Evolutionary conservation across 2,113 vertebrate species (phyloP).

Genomic region (Atrichornis clamosus): DNA sequence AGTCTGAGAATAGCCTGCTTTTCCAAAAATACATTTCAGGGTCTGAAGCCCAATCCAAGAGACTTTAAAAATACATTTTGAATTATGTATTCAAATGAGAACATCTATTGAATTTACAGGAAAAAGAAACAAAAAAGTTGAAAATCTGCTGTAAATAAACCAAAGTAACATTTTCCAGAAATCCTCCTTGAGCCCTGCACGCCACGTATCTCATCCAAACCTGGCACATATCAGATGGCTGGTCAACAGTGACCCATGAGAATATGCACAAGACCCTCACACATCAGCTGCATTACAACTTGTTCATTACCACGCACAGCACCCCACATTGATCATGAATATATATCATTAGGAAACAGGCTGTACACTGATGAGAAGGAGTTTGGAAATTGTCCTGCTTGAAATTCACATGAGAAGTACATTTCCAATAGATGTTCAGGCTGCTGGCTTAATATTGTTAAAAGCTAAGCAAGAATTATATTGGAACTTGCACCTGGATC

Average conservation of each 20-base stretch:
- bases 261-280: slow-evolving; percentile 38
- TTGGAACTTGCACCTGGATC: neutral
- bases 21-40: neutral
- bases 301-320: slow-evolving; percentile 60
- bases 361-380: slow-evolving; percentile 5
- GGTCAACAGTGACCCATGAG: slow-evolving; percentile 42
- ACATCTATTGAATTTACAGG: neutral
- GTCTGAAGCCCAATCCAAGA: neutral
- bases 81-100: neutral
- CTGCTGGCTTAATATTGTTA: neutral
- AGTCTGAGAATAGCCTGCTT: neutral
- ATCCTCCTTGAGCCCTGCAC: neutral
- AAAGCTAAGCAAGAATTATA: neutral
- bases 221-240: slow-evolving; percentile 40
- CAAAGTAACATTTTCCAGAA: neutral
- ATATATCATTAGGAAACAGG: slow-evolving; percentile 43
- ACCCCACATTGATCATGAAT: slow-evolving; percentile 59
- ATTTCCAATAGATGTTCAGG: neutral
- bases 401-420: neutral
- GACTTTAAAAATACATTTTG: neutral
- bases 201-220: neutral
- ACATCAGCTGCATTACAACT: slow-evolving; percentile 55
- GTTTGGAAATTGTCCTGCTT: slow-evolving; percentile 25
- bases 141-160: neutral
- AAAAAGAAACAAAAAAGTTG: neutral